Conservation (phyloP, 2,113 vertebrate species). For the Sarotherodon lohbergeri region DNA sequence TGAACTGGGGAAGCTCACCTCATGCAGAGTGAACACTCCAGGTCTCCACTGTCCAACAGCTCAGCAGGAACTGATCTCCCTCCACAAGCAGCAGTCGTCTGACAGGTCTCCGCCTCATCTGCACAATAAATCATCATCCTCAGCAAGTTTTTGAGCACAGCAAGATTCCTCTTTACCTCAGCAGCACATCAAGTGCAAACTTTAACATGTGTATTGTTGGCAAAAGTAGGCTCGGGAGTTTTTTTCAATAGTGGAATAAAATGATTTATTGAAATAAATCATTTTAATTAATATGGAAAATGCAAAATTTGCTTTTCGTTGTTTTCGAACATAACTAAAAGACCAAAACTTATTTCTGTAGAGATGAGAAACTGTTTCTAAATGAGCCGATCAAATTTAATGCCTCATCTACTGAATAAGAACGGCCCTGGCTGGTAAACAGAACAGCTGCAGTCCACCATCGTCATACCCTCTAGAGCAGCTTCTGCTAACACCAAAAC, state of each 20-base stretch:
- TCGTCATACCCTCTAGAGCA: not conserved
- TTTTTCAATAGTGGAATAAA: not conserved
- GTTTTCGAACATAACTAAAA: not conserved
- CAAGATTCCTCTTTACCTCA: not conserved
- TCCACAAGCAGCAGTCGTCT: not conserved
- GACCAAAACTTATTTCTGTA: not conserved
- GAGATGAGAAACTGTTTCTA: not conserved
- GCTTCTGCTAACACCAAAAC: not conserved
- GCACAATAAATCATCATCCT: not conserved
- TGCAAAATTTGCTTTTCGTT: not conserved
- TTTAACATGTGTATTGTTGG: not conserved
- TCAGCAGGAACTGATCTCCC: slow-evolving; percentile 63
- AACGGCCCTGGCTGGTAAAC: not conserved
- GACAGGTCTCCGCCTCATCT: slow-evolving; percentile 63
- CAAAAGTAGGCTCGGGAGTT: not conserved
- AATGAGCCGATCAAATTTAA: not conserved
- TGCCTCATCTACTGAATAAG: not conserved
- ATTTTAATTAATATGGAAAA: not conserved
- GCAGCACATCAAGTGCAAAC: not conserved
- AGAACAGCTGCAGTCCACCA: not conserved
- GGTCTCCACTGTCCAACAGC: slow-evolving; percentile 81
- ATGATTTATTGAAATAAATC: not conserved
- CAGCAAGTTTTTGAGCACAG: not conserved
- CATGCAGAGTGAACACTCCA: slow-evolving; percentile 94
- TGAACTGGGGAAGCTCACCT: slow-evolving; percentile 69